Percentiles rank a stretch among this genome's conserved stretches.
These are phyloP conservation scores for Plutomurus gul DNA, from an alignment of 1,140 invertebrate species.

Conservation along the genomic window DNA sequence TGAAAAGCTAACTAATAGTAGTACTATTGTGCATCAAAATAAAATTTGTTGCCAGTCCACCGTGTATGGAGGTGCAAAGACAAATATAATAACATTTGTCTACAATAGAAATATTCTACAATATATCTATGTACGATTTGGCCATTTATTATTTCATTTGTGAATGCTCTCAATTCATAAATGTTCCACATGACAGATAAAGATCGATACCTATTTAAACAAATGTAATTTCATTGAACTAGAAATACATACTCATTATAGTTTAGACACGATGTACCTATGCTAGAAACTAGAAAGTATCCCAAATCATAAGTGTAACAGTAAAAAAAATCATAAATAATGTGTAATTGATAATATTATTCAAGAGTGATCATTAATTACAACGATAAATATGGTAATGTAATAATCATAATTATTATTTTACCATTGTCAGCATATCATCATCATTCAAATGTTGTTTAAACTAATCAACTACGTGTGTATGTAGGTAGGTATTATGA, in stretches of 20 bases:
- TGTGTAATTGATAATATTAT: slow-evolving; percentile 29
- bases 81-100: not conserved
- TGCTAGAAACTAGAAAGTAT: slow-evolving; percentile 26
- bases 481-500: not conserved
- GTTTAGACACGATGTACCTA: not conserved
- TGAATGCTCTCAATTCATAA: not conserved
- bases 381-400: slow-evolving; percentile 27
- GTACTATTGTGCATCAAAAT: too few relatives aligned
- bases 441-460: slow-evolving; percentile 13
- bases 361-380: slow-evolving; percentile 19
- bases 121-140: not conserved
- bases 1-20: too few relatives aligned
- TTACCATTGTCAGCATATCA: slow-evolving; percentile 23
- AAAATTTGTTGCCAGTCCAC: too few relatives aligned
- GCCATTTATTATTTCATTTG: slow-evolving; percentile 2
- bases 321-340: slow-evolving; percentile 30
- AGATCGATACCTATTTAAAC: not conserved
- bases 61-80: not conserved
- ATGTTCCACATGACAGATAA: slow-evolving; percentile 25
- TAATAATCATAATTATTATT: slow-evolving; percentile 22
- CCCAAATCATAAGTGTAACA: slow-evolving; percentile 29
- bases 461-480: not conserved
- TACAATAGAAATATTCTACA: not conserved
- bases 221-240: not conserved
- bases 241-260: not conserved